Evolutionary conservation across 2,888 invertebrate genomes (phyloP), one percentile per base, ranked within the genome.

Genomic region (Tyria jacobaeae): DNA sequence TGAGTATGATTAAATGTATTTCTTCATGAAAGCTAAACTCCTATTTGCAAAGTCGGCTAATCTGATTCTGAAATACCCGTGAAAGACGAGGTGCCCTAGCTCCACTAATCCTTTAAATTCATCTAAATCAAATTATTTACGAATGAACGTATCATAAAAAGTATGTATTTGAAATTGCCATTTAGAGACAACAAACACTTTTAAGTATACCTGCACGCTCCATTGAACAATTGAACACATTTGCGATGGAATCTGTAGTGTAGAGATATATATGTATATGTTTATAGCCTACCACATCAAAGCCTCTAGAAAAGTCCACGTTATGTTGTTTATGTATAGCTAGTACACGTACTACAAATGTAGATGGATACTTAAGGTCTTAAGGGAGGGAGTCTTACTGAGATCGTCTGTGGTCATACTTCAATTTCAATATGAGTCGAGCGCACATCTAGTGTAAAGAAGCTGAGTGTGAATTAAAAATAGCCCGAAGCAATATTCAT

Each of bases 401-500:
- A 62, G 47, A 63, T 62, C 57, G 50, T 64, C 37, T 44, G 17
- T 60, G 60, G 58, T 59, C 64, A 62, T 62, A 66, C 64, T 66
- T 64, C 57, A 57, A 66, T 66, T 75, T 71, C 62, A 68, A 73
- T 70, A 68, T 66, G 57, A 56, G 64, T 58, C 47, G 56, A 58
- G 61, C 39, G 66, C 50, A 63, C 54, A 53, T 60, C 59, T 51
- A 61, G 48, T 50, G 49, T 59, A 57, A 21, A 54, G 54, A 58
- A 62, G 56, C 51, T 47, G 59, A 65, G 71, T 68, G 66, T 67
- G 71, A 75, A 78, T 78, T 71, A 71, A 77, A 78, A 82, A 81
- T 81, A 81, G 73, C 67, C 68, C 52, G 67, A 62, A 75, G 74
- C 70, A 71, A 76, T 74, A 75, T 78, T 76, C 71, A 77, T 81